phyloP scores from a whole-genome alignment of 2,113 vertebrate genomes.

The Syngnathoides biaculeatus region DNA sequence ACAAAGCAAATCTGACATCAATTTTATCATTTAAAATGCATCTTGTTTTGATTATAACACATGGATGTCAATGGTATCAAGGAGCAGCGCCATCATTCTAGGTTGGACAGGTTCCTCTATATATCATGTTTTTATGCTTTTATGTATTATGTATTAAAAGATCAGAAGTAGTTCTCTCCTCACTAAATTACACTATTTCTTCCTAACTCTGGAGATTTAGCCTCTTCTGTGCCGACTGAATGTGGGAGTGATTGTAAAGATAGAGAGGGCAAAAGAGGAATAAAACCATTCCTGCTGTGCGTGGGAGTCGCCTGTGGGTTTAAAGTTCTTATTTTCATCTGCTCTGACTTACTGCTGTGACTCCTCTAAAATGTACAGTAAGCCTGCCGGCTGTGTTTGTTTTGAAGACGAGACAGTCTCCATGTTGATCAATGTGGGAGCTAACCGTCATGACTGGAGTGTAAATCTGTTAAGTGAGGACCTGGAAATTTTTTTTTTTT shows the following conservation, averaged over 20 bases:
- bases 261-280: constrained; percentile 13
- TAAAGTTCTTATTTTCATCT: constrained; percentile 23
- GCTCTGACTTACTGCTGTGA: neutral
- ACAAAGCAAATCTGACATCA: constrained; percentile 56
- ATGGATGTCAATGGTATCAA: constrained; percentile 29
- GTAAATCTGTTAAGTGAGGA: constrained; percentile 8
- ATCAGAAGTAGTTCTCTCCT: constrained; percentile 22
- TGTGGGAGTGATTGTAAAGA: constrained; percentile 15
- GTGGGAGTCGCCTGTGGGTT: constrained; percentile 26
- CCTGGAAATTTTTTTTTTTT: neutral
- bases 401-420: constrained; percentile 3
- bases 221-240: constrained; percentile 38
- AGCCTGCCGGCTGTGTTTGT: constrained; percentile 9
- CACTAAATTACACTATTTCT: neutral
- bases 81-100: constrained; percentile 20
- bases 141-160: constrained; percentile 18
- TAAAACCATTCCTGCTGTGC: constrained; percentile 11
- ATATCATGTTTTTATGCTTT: constrained; percentile 18
- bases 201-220: constrained; percentile 17
- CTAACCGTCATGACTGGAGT: neutral
- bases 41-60: constrained; percentile 34
- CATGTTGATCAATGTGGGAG: constrained; percentile 18
- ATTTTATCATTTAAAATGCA: constrained; percentile 51
- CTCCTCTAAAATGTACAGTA: constrained; percentile 1
- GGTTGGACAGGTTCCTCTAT: constrained; percentile 27